A percentile compares a stretch with the other conserved stretches of the same genome.
Conservation (phyloP, 2,888 invertebrate species). For the Loripinus fragilis region DNA sequence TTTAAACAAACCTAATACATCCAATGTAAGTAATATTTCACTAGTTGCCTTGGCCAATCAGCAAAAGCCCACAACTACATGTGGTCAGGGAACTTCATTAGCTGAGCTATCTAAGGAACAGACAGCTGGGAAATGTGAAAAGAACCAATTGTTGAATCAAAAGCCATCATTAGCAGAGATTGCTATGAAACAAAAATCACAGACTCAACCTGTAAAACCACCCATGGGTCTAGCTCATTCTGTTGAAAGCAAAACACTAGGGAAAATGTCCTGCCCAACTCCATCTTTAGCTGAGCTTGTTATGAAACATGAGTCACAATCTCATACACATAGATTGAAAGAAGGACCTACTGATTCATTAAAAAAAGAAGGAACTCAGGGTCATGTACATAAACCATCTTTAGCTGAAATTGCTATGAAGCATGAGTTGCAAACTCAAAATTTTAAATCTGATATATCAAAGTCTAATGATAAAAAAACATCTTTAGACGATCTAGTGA, state of each 20-base stretch:
- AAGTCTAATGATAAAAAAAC: not conserved
- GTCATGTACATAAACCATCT: not conserved
- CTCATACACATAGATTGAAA: not conserved
- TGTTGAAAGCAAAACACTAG: too few relatives aligned
- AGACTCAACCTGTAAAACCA: not conserved
- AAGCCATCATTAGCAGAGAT: not conserved
- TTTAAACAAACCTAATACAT: not conserved
- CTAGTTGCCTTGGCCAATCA: not conserved
- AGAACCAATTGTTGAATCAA: not conserved
- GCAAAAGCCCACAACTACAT: not conserved
- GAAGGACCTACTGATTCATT: not conserved
- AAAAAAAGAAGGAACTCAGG: not conserved
- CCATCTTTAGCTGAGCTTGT: slow-evolving; percentile 2
- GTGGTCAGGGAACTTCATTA: not conserved
- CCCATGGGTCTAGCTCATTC: too few relatives aligned
- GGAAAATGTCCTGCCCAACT: too few relatives aligned
- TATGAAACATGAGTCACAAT: not conserved
- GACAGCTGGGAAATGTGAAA: not conserved
- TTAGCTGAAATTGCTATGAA: not conserved
- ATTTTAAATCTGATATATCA: too few relatives aligned
- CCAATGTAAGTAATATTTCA: not conserved
- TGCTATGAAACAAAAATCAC: not conserved
- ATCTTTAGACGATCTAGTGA: not conserved
- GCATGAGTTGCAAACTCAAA: too few relatives aligned
- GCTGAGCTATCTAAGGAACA: not conserved